Percentiles rank a stretch among this genome's conserved stretches.
Conservation (phyloP, 2,888 invertebrate species). For the Chirona hameri region DNA sequence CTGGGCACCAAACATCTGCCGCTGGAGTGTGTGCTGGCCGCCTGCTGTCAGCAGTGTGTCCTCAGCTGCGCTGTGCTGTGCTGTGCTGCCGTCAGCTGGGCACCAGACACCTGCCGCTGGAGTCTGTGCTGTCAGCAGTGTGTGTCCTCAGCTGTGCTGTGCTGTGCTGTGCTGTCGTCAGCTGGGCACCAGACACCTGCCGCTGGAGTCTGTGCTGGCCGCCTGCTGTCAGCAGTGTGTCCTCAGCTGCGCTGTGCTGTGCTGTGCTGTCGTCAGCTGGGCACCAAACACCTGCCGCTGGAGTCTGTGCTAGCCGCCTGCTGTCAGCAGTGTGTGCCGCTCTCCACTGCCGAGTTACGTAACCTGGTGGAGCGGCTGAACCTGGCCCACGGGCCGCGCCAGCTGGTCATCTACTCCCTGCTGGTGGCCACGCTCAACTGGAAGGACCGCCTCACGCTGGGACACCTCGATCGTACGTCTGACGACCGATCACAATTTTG, state of each 20-base stretch:
- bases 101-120: too few species aligned
- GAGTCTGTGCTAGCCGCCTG: neutral
- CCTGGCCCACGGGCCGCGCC: conserved; percentile 5
- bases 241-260: neutral
- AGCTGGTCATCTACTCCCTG: conserved; percentile 6
- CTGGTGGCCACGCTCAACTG: conserved; percentile 23
- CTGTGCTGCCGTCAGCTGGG: too few species aligned
- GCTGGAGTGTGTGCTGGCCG: neutral
- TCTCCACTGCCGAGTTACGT: neutral
- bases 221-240: neutral
- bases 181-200: too few species aligned
- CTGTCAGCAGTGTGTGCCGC: neutral
- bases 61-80: neutral
- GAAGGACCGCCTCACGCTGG: conserved; percentile 13
- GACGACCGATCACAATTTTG: too few species aligned
- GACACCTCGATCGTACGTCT: neutral
- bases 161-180: too few species aligned
- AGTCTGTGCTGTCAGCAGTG: too few species aligned
- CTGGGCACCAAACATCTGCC: too few species aligned
- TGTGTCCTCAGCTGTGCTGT: too few species aligned
- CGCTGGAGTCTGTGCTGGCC: conserved; percentile 4
- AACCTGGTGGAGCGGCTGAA: neutral
- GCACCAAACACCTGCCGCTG: conserved; percentile 5
- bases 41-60: neutral
- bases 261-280: neutral